Percentiles rank a stretch among this genome's conserved stretches.
Conservation (phyloP, 2,888 invertebrate species). For the Melanchra persicariae region DNA sequence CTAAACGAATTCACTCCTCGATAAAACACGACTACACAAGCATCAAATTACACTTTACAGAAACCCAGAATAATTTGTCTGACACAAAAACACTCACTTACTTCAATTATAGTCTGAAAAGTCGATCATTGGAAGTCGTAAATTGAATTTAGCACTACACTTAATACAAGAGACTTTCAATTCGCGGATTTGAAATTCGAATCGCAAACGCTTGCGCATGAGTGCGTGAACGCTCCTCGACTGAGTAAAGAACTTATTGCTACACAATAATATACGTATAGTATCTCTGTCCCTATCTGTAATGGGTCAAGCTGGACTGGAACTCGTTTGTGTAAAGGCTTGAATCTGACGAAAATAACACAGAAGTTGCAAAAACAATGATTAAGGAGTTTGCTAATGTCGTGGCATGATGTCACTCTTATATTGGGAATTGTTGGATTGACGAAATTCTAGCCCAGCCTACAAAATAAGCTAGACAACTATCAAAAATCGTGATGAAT, state of each 20-base stretch:
- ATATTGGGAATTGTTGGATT: neutral
- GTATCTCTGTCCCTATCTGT: neutral
- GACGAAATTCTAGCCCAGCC: neutral
- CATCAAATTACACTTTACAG: constrained; percentile 3
- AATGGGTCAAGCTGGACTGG: neutral
- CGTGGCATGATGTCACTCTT: neutral
- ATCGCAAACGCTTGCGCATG: constrained; percentile 41
- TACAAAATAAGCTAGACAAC: too few relatives aligned
- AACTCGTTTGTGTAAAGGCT: neutral
- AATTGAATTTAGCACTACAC: constrained; percentile 42
- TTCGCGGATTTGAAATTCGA: constrained; percentile 15
- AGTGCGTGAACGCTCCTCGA: constrained; percentile 34
- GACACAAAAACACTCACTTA: constrained; percentile 37
- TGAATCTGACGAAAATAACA: constrained; percentile 3
- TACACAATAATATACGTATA: constrained; percentile 15
- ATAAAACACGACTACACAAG: neutral
- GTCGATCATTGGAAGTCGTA: constrained; percentile 11
- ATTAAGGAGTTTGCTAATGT: neutral
- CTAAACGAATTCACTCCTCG: neutral
- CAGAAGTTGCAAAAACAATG: constrained; percentile 15
- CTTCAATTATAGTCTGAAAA: constrained; percentile 24
- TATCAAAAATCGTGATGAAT: too few relatives aligned
- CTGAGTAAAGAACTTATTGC: constrained; percentile 21
- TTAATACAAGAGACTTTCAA: neutral
- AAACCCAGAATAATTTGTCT: constrained; percentile 1